Percentiles rank a stretch among this genome's conserved stretches.
Conservation (phyloP, 2,888 invertebrate genomes). For the Drosophila pseudotakahashii region DNA sequence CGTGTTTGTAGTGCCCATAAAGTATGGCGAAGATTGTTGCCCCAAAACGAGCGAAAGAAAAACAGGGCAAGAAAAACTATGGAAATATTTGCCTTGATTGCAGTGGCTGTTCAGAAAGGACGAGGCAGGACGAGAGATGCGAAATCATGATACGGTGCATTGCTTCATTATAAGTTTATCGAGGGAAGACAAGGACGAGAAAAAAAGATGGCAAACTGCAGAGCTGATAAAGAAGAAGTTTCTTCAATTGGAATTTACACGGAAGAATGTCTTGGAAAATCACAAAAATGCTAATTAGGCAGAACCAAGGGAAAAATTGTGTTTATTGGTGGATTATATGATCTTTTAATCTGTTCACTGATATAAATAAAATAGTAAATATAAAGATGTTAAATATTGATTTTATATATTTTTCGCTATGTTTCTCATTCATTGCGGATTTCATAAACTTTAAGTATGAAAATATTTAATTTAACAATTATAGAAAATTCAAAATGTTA, state of each 20-base stretch:
- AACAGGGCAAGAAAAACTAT: conserved; percentile 19
- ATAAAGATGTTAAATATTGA: too few relatives aligned
- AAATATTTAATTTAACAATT: too few relatives aligned
- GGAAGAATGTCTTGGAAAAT: conserved; percentile 3
- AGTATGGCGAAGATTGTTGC: conserved; percentile 34
- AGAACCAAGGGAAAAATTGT: neutral
- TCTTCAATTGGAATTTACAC: conserved; percentile 26
- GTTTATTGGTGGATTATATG: neutral
- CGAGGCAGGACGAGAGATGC: conserved; percentile 20
- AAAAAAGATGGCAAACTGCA: conserved; percentile 10
- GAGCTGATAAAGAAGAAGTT: conserved; percentile 18
- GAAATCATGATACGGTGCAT: conserved; percentile 19
- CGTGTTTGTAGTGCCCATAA: conserved; percentile 37
- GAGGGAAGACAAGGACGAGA: neutral
- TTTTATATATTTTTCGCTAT: too few relatives aligned
- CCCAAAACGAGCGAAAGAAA: conserved; percentile 11
- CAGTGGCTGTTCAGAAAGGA: conserved; percentile 24
- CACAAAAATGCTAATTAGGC: conserved; percentile 27
- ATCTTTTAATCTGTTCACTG: neutral
- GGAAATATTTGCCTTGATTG: conserved; percentile 43
- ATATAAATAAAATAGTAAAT: too few relatives aligned
- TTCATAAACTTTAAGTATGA: too few relatives aligned
- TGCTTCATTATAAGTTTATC: conserved; percentile 41
- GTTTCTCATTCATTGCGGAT: too few relatives aligned
- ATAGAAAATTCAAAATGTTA: too few relatives aligned